These are phyloP conservation scores for Drosophila micromelanica DNA, from an alignment of 1,140 invertebrate species.

Conservation along the genomic window DNA sequence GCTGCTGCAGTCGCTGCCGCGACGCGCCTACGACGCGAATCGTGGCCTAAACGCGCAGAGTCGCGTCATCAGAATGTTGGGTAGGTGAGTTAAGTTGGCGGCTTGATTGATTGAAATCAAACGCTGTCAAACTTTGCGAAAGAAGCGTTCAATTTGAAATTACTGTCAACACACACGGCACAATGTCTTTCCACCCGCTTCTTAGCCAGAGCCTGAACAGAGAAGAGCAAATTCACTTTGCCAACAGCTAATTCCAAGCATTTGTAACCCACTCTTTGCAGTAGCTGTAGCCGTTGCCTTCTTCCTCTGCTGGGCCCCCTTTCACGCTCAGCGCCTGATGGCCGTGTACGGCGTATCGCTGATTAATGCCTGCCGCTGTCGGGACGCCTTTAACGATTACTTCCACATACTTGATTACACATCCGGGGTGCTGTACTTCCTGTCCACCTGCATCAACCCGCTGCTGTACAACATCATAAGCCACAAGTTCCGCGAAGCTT, in stretches of 20 bases:
- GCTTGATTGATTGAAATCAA: constrained; percentile 68
- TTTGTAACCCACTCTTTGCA: constrained; percentile 84
- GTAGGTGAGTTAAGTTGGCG: constrained; percentile 85
- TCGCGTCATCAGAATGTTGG: constrained; percentile 88
- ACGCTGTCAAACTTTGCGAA: constrained; percentile 40
- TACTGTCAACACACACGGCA: constrained; percentile 43
- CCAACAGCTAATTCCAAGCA: constrained; percentile 25
- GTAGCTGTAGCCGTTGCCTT: constrained; percentile 97
- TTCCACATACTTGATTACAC: constrained; percentile 87
- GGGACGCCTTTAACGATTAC: constrained; percentile 85
- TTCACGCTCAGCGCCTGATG: constrained; percentile 93
- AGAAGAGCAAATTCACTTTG: no score
- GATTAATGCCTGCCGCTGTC: constrained; percentile 78
- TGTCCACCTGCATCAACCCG: constrained; percentile 92
- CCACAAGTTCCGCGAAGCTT: constrained; percentile 92
- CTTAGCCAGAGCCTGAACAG: constrained; percentile 8
- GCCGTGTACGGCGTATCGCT: constrained; percentile 87
- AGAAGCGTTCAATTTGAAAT: constrained; percentile 65
- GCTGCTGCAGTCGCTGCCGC: constrained; percentile 64
- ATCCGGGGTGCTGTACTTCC: constrained; percentile 89
- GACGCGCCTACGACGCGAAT: constrained; percentile 63
- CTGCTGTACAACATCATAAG: constrained; percentile 95
- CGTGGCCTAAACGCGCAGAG: constrained; percentile 85
- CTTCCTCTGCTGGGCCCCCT: constrained; percentile 97
- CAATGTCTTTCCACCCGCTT: background rate